Percentiles rank a stretch among this genome's conserved stretches.
These are phyloP conservation scores for Picus viridis DNA, from an alignment of 2,797 vertebrate genomes.

Conservation along the genomic window DNA sequence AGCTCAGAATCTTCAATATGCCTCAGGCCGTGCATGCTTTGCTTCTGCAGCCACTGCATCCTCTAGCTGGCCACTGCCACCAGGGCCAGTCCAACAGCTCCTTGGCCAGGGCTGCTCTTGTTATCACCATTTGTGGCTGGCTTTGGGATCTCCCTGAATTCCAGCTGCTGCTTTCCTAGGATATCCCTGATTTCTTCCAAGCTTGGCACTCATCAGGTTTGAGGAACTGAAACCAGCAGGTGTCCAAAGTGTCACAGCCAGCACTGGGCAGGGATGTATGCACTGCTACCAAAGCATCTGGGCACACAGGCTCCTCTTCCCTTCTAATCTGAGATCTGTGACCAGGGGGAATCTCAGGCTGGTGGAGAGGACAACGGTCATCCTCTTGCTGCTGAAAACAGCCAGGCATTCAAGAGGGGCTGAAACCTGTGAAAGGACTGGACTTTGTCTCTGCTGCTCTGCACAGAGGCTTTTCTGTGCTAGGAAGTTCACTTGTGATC, in stretches of 20 bases:
- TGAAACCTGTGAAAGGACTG: neutral
- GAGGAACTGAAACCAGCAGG: neutral
- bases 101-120: neutral
- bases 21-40: neutral
- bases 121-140: neutral
- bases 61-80: neutral
- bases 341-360: neutral
- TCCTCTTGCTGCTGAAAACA: neutral
- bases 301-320: neutral
- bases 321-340: neutral
- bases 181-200: slow-evolving; percentile 15
- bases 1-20: neutral
- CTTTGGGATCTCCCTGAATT: slow-evolving; percentile 24
- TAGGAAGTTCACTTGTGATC: slow-evolving; percentile 31
- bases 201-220: neutral
- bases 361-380: neutral
- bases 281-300: neutral
- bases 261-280: neutral
- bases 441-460: slow-evolving; percentile 5
- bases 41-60: neutral
- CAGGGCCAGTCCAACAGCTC: neutral
- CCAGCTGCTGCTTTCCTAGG: slow-evolving; percentile 33
- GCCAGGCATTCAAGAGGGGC: neutral
- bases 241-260: slow-evolving; percentile 2
- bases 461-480: neutral